Conservation (phyloP, 2,113 vertebrate genomes). For the Gymnarchus niloticus region DNA sequence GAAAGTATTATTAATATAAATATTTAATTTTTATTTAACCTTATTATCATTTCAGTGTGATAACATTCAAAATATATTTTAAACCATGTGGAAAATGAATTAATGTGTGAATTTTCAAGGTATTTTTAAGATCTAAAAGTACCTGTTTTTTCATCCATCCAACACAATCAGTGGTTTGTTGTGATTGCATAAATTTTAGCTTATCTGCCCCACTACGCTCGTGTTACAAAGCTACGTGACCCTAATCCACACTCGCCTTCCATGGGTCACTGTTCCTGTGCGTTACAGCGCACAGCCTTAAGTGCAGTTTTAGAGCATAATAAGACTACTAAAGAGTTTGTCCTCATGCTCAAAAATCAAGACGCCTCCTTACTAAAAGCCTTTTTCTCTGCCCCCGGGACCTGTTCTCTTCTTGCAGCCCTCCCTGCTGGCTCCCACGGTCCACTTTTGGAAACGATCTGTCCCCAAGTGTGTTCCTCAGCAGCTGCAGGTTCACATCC, state of each 20-base stretch:
- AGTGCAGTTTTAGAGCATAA: conserved; percentile 48
- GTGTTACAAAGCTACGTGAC: conserved; percentile 47
- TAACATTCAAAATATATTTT: background rate
- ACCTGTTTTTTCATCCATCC: background rate
- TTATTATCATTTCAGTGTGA: background rate
- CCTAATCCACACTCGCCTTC: conserved; percentile 46
- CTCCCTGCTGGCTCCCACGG: conserved; percentile 75
- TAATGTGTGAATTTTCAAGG: background rate
- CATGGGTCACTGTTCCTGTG: conserved; percentile 54
- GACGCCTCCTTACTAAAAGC: conserved; percentile 26
- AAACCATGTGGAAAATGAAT: background rate
- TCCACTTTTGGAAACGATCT: conserved; percentile 90
- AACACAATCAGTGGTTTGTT: conserved; percentile 43
- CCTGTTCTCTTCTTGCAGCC: conserved; percentile 53
- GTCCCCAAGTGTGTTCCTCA: conserved; percentile 74
- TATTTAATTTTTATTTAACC: background rate
- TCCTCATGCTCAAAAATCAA: conserved; percentile 60
- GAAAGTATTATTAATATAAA: too few relatives aligned
- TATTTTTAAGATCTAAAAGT: background rate
- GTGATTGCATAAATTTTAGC: conserved; percentile 46
- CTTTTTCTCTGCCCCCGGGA: conserved; percentile 29
- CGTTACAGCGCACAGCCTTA: conserved; percentile 38
- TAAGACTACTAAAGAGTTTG: conserved; percentile 50
- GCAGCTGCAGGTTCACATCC: conserved; percentile 42
- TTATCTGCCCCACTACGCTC: conserved; percentile 41